phyloP scores from a whole-genome alignment of 1,140 invertebrate genomes.

The Penaeus japonicus region DNA sequence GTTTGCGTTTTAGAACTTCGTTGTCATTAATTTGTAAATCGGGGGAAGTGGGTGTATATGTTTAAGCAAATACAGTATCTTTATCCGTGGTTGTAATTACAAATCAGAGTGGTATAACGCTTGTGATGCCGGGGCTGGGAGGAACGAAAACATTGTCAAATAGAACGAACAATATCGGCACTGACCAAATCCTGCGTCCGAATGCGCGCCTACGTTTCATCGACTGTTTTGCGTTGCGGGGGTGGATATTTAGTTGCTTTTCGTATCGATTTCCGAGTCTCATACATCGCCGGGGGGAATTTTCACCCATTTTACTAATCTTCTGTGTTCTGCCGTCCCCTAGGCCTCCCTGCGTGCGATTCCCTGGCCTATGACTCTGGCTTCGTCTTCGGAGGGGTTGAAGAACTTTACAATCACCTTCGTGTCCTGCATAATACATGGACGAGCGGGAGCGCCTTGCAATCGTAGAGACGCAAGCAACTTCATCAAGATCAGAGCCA shows the following conservation, averaged over 20 bases:
- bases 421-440: background rate
- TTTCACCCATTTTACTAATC: conserved; percentile 46
- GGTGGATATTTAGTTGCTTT: conserved; percentile 32
- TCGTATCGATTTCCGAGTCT: conserved; percentile 30
- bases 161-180: background rate
- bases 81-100: background rate
- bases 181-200: background rate
- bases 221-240: conserved; percentile 19
- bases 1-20: background rate
- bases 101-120: too few species aligned
- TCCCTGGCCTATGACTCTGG: background rate
- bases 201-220: background rate
- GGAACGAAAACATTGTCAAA: background rate
- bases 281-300: conserved; percentile 33
- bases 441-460: background rate
- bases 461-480: too few species aligned
- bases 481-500: too few species aligned
- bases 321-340: background rate
- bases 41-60: too few species aligned
- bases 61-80: background rate
- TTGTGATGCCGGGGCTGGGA: too few species aligned
- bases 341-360: conserved; percentile 7
- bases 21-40: background rate
- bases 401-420: background rate
- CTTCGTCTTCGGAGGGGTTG: background rate